Percentiles rank a stretch among this genome's conserved stretches.
phyloP scores from a whole-genome alignment of 2,888 invertebrate species.

The Caenorhabditis sp. region DNA sequence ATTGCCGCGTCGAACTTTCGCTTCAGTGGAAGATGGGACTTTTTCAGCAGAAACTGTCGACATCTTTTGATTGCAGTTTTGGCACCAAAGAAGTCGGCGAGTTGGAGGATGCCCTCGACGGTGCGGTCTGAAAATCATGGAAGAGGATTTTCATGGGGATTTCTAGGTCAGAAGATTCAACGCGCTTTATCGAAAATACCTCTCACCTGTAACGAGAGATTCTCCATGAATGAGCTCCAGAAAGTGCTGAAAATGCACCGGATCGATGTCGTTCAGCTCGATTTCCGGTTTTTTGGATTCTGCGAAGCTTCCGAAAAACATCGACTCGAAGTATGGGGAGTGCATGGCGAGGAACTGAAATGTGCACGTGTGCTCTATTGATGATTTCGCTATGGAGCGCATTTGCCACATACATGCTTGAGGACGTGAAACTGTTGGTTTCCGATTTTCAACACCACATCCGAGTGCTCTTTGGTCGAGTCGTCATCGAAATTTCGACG shows the following conservation, averaged over 20 bases:
- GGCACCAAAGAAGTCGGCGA: constrained; percentile 4
- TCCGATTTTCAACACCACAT: not conserved
- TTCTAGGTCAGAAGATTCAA: too few relatives aligned
- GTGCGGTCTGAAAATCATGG: not conserved
- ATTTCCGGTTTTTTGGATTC: not conserved
- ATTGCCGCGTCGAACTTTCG: not conserved
- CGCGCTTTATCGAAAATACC: too few relatives aligned
- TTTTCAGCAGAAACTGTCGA: not conserved
- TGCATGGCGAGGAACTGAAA: not conserved
- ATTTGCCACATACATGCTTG: not conserved
- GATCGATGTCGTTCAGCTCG: not conserved
- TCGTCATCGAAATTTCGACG: not conserved
- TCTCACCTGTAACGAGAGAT: not conserved
- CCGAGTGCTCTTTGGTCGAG: not conserved
- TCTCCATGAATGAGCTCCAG: constrained; percentile 2
- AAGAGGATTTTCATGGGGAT: not conserved
- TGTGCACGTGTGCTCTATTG: too few relatives aligned
- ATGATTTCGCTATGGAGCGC: too few relatives aligned
- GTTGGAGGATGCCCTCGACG: not conserved
- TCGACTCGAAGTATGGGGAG: not conserved
- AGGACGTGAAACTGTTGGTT: not conserved
- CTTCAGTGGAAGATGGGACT: not conserved
- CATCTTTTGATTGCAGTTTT: not conserved
- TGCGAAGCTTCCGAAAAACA: not conserved
- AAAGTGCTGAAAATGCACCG: not conserved